Evolutionary conservation across 2,888 invertebrate species (phyloP).

Genomic region (Hypomecis atomaria): DNA sequence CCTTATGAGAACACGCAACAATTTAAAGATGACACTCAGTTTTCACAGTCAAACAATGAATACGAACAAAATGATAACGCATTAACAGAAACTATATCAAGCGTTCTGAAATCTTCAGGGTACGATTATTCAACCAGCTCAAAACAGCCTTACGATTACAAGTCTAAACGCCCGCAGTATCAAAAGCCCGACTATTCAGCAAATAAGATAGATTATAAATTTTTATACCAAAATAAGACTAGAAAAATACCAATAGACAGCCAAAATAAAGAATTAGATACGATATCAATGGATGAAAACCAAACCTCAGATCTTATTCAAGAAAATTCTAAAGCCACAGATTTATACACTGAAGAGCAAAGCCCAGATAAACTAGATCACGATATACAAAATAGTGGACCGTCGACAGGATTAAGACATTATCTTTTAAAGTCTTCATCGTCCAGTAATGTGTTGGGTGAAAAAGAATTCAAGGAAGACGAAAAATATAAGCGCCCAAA

Average conservation of each 20-base stretch:
- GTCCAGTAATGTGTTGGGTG: neutral
- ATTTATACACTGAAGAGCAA: neutral
- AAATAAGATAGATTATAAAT: constrained; percentile 35
- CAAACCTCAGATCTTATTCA: neutral
- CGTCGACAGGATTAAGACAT: constrained; percentile 5
- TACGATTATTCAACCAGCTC: constrained; percentile 22
- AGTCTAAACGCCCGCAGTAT: constrained; percentile 40
- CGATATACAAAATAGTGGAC: constrained; percentile 6
- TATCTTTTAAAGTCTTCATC: constrained; percentile 16
- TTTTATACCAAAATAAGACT: constrained; percentile 22
- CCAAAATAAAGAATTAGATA: neutral
- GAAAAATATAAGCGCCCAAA: constrained; percentile 3
- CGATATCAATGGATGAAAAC: constrained; percentile 11
- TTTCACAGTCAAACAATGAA: constrained; percentile 7
- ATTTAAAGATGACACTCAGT: constrained; percentile 18
- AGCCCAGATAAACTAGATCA: constrained; percentile 2
- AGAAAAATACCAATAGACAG: constrained; percentile 16
- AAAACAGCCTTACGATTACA: constrained; percentile 51
- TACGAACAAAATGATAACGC: constrained; percentile 29
- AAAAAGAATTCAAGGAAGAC: constrained; percentile 1
- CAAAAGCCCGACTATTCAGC: constrained; percentile 24
- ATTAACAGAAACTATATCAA: neutral
- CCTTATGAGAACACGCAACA: constrained; percentile 45
- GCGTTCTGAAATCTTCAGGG: neutral
- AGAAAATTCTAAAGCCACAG: neutral